phyloP scores from a whole-genome alignment of 2,113 vertebrate genomes.

The Piaya cayana region DNA sequence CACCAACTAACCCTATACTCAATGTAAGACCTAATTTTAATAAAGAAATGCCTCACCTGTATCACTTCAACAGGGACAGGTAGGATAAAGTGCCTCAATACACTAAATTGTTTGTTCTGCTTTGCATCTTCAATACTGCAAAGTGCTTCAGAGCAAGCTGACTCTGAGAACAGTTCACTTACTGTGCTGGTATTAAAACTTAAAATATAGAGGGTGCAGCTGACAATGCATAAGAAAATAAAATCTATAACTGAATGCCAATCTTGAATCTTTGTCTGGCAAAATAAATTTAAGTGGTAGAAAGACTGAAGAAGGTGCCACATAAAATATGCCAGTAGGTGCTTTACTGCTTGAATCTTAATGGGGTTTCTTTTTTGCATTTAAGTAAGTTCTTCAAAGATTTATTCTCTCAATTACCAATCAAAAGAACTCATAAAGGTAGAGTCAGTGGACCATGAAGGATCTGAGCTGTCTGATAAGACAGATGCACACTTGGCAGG shows the following conservation, averaged over 20 bases:
- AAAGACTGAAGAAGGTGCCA: constrained; percentile 25
- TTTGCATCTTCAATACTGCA: neutral
- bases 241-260: constrained; percentile 33
- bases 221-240: constrained; percentile 44
- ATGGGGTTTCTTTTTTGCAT: constrained; percentile 51
- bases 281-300: constrained; percentile 50
- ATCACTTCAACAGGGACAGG: neutral
- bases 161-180: neutral
- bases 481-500: constrained; percentile 21
- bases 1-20: neutral
- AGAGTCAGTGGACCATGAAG: constrained; percentile 47
- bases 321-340: constrained; percentile 41
- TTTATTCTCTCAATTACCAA: constrained; percentile 76
- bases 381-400: constrained; percentile 69
- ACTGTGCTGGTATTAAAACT: constrained; percentile 13
- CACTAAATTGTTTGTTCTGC: neutral
- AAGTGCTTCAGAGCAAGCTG: neutral
- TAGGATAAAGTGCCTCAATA: neutral
- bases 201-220: constrained; percentile 41
- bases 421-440: constrained; percentile 71
- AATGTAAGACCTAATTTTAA: neutral
- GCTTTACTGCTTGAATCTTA: constrained; percentile 62
- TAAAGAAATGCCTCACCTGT: neutral
- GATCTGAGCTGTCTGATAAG: constrained; percentile 60
- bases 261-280: constrained; percentile 22